These are phyloP conservation scores for Belgica antarctica DNA, from an alignment of 2,888 invertebrate genomes.

Conservation along the genomic window DNA sequence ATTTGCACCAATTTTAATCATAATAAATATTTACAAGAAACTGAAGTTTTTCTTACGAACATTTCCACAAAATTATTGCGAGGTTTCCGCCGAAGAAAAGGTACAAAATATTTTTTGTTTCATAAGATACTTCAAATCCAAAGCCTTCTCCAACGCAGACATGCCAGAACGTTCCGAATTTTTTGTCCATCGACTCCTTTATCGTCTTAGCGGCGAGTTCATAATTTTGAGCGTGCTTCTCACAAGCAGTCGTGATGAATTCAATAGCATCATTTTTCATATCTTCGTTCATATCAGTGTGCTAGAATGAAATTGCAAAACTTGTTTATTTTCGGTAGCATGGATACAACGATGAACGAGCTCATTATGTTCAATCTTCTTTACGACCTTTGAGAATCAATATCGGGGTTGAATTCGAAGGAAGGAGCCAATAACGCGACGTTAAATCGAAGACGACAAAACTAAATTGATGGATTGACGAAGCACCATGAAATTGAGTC, in stretches of 20 bases:
- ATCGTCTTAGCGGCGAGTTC: conserved; percentile 89
- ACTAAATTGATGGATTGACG: not conserved
- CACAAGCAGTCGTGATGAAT: conserved; percentile 87
- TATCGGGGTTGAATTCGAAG: not conserved
- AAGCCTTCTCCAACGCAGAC: conserved; percentile 95
- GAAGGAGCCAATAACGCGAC: not conserved
- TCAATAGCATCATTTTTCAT: conserved; percentile 88
- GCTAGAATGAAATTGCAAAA: conserved; percentile 59
- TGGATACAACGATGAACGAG: conserved; percentile 19
- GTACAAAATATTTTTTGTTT: conserved; percentile 81
- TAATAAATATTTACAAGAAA: no score
- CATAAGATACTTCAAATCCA: conserved; percentile 90
- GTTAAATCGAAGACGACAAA: not conserved
- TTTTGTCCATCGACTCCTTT: conserved; percentile 93
- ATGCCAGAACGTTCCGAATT: conserved; percentile 92
- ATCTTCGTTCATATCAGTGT: conserved; percentile 91
- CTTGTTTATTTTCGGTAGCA: conserved; percentile 38
- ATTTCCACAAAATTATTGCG: conserved; percentile 87
- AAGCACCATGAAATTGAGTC: not conserved
- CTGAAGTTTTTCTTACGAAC: conserved; percentile 65
- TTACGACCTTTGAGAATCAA: conserved; percentile 41
- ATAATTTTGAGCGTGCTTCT: conserved; percentile 65
- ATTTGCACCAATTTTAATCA: no score
- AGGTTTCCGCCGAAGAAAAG: conserved; percentile 90
- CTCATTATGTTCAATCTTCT: conserved; percentile 40